phyloP scores from a whole-genome alignment of 2,888 invertebrate genomes.

The Mimas tiliae region DNA sequence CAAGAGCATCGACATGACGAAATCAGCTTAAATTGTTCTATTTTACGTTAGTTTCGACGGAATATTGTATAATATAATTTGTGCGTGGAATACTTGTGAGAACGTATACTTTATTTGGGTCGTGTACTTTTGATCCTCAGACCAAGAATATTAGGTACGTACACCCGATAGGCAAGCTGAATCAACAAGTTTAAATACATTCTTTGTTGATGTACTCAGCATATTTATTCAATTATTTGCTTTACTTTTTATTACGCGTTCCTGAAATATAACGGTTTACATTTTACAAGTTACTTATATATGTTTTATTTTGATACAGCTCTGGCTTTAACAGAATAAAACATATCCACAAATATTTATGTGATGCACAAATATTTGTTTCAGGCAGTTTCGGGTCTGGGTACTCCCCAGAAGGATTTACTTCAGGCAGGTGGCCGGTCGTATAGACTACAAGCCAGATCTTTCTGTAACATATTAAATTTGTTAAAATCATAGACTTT shows the following conservation, averaged over 20 bases:
- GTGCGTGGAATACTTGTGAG: neutral
- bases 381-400: no score
- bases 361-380: no score
- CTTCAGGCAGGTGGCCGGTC: no score
- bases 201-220: neutral
- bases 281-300: neutral
- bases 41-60: neutral
- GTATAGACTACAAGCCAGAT: no score
- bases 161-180: slow-evolving; percentile 8
- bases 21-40: neutral
- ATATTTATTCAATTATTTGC: slow-evolving; percentile 1
- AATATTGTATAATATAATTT: neutral
- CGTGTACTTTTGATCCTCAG: neutral
- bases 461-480: no score
- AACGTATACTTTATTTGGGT: neutral
- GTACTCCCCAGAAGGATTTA: no score
- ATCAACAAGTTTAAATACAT: slow-evolving; percentile 10
- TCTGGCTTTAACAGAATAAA: no score
- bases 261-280: neutral
- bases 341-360: no score
- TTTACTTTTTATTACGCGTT: neutral
- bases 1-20: neutral
- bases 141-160: neutral
- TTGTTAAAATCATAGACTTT: no score
- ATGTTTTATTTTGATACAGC: no score